Conservation (phyloP, 2,113 vertebrate species). For the Nyctereutes procyonoides region DNA sequence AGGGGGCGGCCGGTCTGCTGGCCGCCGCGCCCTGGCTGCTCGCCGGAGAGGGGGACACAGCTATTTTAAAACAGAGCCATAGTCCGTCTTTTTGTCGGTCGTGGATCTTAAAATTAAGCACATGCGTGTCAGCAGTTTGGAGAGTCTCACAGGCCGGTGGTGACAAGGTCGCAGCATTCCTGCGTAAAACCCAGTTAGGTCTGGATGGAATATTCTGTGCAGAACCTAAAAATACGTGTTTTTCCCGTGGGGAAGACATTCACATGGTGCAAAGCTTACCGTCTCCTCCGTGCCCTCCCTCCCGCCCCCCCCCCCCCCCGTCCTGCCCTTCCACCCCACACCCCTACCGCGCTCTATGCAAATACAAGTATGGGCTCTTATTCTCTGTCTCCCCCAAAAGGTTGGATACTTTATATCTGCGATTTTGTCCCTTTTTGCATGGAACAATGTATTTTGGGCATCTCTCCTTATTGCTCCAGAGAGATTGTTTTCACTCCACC, state of each 20-base stretch:
- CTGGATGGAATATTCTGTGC: neutral
- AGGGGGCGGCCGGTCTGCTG: neutral
- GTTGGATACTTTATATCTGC: neutral
- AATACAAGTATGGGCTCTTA: neutral
- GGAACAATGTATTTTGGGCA: neutral
- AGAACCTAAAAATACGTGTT: neutral
- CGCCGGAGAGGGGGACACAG: neutral
- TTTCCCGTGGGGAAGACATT: neutral
- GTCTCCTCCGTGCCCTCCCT: neutral
- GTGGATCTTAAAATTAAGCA: neutral
- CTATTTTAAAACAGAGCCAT: neutral
- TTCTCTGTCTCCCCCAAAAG: neutral
- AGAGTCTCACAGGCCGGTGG: neutral
- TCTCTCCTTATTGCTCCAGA: neutral
- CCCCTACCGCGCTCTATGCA: neutral
- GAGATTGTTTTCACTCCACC: neutral
- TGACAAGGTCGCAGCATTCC: neutral
- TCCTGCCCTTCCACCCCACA: neutral
- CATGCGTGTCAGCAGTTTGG: neutral
- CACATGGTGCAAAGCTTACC: neutral
- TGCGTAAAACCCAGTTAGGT: neutral
- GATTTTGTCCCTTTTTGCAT: neutral
- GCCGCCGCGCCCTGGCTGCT: neutral
- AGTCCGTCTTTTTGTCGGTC: slow-evolving; percentile 42
- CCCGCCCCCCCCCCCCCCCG: neutral